Evolutionary conservation across 2,888 invertebrate species (phyloP).

Genomic region (Pterobdella sp.): DNA sequence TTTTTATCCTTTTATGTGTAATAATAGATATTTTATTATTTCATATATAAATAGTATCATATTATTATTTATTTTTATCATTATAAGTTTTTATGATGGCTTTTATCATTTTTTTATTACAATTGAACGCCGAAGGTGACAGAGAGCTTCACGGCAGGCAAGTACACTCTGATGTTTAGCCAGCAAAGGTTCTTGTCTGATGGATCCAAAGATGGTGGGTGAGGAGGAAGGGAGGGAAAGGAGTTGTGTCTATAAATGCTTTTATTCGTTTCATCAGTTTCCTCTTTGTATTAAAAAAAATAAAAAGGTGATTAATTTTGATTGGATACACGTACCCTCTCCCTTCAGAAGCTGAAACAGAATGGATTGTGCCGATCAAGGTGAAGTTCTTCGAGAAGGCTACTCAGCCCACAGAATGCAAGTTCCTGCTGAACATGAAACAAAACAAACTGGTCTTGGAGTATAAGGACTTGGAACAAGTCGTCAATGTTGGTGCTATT

Average conservation of each 20-base stretch:
- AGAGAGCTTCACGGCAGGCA: constrained; percentile 46
- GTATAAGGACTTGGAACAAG: constrained; percentile 64
- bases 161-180: constrained; percentile 63
- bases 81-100: too few species aligned
- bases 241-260: not conserved
- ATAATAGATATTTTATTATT: too few species aligned
- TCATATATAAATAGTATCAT: too few species aligned
- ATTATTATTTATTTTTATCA: too few species aligned
- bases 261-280: not conserved
- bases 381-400: constrained; percentile 63
- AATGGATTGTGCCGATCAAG: constrained; percentile 84
- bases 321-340: too few species aligned
- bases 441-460: constrained; percentile 64
- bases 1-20: too few species aligned
- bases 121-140: too few species aligned
- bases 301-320: too few species aligned
- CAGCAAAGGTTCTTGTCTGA: constrained; percentile 81
- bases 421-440: constrained; percentile 58
- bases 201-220: constrained; percentile 53
- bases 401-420: constrained; percentile 57
- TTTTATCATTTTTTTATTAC: too few species aligned
- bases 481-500: constrained; percentile 65
- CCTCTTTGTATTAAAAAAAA: not conserved
- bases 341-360: constrained; percentile 55
- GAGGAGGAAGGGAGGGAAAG: too few species aligned